Evolutionary conservation across 2,888 invertebrate genomes (phyloP), one percentile per base, ranked within the genome.

Genomic region (Erebia epiphron): DNA sequence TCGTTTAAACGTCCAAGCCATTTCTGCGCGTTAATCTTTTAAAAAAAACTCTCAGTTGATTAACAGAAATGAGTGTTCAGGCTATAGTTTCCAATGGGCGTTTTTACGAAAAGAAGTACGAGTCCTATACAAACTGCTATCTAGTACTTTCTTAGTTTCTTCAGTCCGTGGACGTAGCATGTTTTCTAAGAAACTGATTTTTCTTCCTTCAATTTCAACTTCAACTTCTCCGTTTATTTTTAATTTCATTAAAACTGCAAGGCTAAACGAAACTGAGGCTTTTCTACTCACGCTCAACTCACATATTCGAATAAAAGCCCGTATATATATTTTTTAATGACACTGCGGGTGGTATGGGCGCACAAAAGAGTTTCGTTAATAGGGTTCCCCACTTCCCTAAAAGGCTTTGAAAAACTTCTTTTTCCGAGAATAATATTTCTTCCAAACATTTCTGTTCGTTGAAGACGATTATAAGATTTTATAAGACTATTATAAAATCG

Each of bases 231-330:
- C 10, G 52, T 26, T 50, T 52, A 49, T 49, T 65, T 69, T 64
- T 69, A 69, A 69, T 58, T 65, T 69, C 64, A 69, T 69, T 69
- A 65, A 69, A 65, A 52, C 14, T n/a, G 52, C 41, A 46, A 50
- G 58, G 65, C 50, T 58, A 52, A 50, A 52, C 58, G 60, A 60
- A 58, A 60, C 21, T 60, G 43, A 60, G 50, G 18, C 60, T 65
- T 69, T 69, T 69, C 52, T 10, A 52, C 58, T 52, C 60, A 56
- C 46, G 8, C 50, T 52, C 60, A 58, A 21, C 65, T 50, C 65
- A 43, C 58, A 65, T 65, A 60, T 69, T 64, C 49, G 43, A 69
- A 64, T 50, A 64, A 58, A 64, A 58, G 57, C 49, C 16, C 58
- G 57, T 67, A 67, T 58, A 67, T 67, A 58, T 67, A 58, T 52